These are phyloP conservation scores for Ornithorhynchus anatinus DNA, from an alignment of 2,113 vertebrate genomes.

Conservation along the genomic window DNA sequence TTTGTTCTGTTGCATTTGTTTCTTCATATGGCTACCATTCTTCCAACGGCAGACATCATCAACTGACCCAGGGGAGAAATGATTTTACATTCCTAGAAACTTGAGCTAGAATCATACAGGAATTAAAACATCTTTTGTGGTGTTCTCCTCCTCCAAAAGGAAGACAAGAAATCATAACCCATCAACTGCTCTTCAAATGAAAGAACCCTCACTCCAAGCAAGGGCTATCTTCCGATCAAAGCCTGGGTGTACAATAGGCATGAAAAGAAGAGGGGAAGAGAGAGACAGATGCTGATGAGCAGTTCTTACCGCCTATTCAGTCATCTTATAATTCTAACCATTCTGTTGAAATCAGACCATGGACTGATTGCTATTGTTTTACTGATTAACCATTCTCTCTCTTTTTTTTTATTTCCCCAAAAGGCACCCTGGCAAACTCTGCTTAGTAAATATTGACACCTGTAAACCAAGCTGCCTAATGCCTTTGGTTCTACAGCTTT, in stretches of 20 bases:
- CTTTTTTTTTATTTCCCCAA: constrained; percentile 67
- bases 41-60: constrained; percentile 37
- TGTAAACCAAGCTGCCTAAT: constrained; percentile 82
- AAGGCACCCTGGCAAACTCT: constrained; percentile 71
- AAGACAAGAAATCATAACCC: constrained; percentile 35
- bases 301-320: constrained; percentile 49
- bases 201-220: constrained; percentile 22
- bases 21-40: constrained; percentile 41
- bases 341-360: constrained; percentile 65
- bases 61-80: constrained; percentile 19
- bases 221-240: constrained; percentile 51
- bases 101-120: no score
- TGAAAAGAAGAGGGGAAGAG: constrained; percentile 37
- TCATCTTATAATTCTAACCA: constrained; percentile 70
- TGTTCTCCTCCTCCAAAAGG: constrained; percentile 39
- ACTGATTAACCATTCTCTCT: constrained; percentile 73
- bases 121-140: constrained; percentile 31
- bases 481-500: constrained; percentile 70
- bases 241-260: constrained; percentile 50
- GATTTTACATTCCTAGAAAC: constrained; percentile 34
- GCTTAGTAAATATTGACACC: constrained; percentile 88
- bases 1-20: constrained; percentile 25
- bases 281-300: constrained; percentile 66
- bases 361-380: constrained; percentile 79
- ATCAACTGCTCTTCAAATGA: constrained; percentile 42